These are phyloP conservation scores for Xiphophorus maculatus DNA, from an alignment of 2,113 vertebrate species.

Conservation along the genomic window DNA sequence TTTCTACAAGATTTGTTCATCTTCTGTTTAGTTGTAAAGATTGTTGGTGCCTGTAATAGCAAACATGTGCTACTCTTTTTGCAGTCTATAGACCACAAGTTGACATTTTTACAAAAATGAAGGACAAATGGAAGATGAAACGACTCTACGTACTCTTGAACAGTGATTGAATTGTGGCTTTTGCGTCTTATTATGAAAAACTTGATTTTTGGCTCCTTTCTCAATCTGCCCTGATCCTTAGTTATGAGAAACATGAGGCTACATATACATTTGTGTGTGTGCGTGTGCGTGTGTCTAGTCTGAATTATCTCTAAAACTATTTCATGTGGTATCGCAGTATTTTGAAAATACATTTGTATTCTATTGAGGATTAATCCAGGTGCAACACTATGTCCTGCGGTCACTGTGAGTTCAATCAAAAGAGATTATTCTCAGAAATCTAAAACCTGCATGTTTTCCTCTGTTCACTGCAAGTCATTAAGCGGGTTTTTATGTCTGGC, in stretches of 20 bases:
- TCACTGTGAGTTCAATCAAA: too few relatives aligned
- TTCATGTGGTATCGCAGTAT: neutral
- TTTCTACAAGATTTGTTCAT: conserved; percentile 29
- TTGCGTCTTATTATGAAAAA: conserved; percentile 27
- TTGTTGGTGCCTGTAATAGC: conserved; percentile 41
- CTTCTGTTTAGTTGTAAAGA: conserved; percentile 44
- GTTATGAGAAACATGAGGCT: neutral
- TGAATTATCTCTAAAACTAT: neutral
- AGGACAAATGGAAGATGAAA: conserved; percentile 35
- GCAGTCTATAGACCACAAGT: conserved; percentile 32
- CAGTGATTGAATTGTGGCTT: conserved; percentile 53
- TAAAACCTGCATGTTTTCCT: neutral
- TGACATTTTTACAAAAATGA: conserved; percentile 16
- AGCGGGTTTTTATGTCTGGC: neutral
- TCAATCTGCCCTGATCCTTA: neutral
- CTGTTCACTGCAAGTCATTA: neutral
- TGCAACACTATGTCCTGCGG: too few relatives aligned
- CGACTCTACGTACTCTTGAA: conserved; percentile 23
- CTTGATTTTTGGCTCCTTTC: conserved; percentile 5
- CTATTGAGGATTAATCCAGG: neutral
- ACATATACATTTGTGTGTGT: neutral
- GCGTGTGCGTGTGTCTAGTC: too few relatives aligned
- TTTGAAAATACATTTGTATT: neutral
- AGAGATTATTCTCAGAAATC: neutral
- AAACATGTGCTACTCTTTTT: conserved; percentile 49